These are phyloP conservation scores for Octomys mimax DNA, from an alignment of 2,797 vertebrate species.

Conservation along the genomic window DNA sequence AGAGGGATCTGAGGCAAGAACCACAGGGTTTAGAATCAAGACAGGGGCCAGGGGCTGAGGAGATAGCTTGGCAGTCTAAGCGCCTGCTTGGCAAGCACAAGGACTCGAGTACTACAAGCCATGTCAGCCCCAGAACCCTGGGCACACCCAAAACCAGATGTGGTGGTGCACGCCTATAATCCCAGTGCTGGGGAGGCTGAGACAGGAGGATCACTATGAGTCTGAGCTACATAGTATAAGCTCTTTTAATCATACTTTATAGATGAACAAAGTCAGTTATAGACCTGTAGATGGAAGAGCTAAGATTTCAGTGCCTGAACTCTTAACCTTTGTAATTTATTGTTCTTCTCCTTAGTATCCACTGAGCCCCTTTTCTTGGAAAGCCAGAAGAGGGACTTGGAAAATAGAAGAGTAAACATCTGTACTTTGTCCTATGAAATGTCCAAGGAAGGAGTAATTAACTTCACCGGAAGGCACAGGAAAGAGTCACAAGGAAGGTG, in stretches of 20 bases:
- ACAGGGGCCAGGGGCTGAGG: too few relatives aligned
- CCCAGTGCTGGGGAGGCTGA: too few relatives aligned
- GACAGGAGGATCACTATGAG: too few relatives aligned
- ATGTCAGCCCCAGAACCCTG: too few relatives aligned
- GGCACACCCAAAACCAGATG: too few relatives aligned
- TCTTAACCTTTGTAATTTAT: too few relatives aligned
- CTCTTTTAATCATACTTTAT: not conserved
- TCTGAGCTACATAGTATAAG: too few relatives aligned
- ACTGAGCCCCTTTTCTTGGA: not conserved
- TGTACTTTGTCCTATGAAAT: not conserved
- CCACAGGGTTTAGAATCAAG: accelerated
- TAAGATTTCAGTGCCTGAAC: not conserved
- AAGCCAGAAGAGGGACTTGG: not conserved
- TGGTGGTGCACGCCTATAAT: too few relatives aligned
- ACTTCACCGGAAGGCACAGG: not conserved
- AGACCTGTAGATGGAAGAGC: not conserved
- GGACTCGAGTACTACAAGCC: too few relatives aligned
- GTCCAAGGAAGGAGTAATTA: not conserved
- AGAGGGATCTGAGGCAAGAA: not conserved
- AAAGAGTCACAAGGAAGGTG: not conserved
- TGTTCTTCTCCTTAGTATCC: not conserved
- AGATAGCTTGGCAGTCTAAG: too few relatives aligned
- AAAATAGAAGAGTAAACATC: not conserved
- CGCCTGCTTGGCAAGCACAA: not conserved
- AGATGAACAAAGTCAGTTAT: not conserved